Base-by-base conservation (phyloP, 2,888 invertebrate species). In the Ormyrus labotus region DNA sequence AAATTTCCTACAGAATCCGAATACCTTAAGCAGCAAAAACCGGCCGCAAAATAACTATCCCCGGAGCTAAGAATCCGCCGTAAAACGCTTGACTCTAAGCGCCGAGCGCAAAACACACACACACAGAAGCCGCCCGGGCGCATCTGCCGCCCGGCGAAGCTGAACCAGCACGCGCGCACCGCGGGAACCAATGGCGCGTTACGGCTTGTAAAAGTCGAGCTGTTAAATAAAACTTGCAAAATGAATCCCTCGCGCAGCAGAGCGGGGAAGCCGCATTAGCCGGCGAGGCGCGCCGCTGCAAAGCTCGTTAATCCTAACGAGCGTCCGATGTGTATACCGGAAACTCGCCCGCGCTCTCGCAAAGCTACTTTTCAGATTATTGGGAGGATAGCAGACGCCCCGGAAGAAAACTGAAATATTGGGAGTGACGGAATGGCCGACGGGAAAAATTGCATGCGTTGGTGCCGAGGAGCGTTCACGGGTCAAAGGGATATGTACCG, bases 201-300 rank as follows among this genome's bases (percentile, higher is more conserved):
- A n/a, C 8, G 45, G 58, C 61, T 70, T 78, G 70, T 83, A 76
- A 83, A 83, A 81, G 77, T 80, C 78, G 61, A 74, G 75, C 82
- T 78, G 72, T 82, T 83, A 79, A 81, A 82, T 81, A 82, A 82
- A 84, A 83, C 78, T 83, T 81, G 78, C 63, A 83, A 82, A 80
- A 74, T 77, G 68, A 78, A 34, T 34, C 58, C 63, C 53, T 19
- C n/a, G 13, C 8, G 48, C 57, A 53, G 61, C 69, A 61, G 55
- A n/a, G 6, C 3, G 19, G 0, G 34, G 10, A 13, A 0, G 53
- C 10, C 34, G 53, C 4, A 19, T 19, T 19, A 45, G 8, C 5
- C 6, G n/a, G 48, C 50, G n/a, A 9, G 11, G 10, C n/a, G 48
- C 53, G 19, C n/a, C 58, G 53, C 67, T 47, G 64, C 75, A 57